A percentile compares a stretch with the other conserved stretches of the same genome.
phyloP scores from a whole-genome alignment of 1,140 invertebrate genomes.

The Pteromalus puparum region DNA sequence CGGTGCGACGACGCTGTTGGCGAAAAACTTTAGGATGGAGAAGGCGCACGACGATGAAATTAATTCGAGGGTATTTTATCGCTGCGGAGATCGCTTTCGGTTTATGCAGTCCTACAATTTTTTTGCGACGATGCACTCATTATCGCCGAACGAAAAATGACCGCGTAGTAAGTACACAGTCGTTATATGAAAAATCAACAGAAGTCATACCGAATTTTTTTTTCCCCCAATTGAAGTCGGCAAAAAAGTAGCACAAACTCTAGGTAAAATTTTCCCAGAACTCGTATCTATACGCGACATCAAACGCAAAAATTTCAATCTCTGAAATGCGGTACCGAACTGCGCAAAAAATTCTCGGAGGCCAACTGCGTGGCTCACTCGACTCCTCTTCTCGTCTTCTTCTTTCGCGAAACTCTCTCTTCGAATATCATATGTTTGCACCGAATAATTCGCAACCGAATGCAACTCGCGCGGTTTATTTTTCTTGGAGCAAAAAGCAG shows the following conservation, averaged over 20 bases:
- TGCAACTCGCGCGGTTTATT: not conserved
- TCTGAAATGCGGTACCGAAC: not conserved
- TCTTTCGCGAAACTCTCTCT: not conserved
- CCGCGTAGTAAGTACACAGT: too few species aligned
- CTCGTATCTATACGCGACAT: too few species aligned
- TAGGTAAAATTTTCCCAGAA: not conserved
- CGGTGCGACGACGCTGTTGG: not conserved
- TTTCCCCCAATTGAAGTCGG: not conserved
- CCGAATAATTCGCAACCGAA: not conserved
- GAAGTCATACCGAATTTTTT: too few species aligned
- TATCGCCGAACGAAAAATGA: not conserved
- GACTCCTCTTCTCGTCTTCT: too few species aligned
- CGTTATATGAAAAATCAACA: too few species aligned
- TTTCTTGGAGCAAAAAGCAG: not conserved
- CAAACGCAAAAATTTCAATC: too few species aligned
- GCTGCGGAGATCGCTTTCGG: not conserved
- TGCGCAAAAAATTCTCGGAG: not conserved
- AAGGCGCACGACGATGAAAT: slow-evolving; percentile 16
- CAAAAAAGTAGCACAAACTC: not conserved
- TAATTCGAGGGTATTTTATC: slow-evolving; percentile 26
- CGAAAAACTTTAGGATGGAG: slow-evolving; percentile 16
- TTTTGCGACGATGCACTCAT: not conserved
- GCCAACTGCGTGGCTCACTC: not conserved
- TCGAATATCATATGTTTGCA: not conserved
- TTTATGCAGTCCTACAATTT: not conserved